phyloP scores from a whole-genome alignment of 2,113 vertebrate species.

The Proteles cristata region DNA sequence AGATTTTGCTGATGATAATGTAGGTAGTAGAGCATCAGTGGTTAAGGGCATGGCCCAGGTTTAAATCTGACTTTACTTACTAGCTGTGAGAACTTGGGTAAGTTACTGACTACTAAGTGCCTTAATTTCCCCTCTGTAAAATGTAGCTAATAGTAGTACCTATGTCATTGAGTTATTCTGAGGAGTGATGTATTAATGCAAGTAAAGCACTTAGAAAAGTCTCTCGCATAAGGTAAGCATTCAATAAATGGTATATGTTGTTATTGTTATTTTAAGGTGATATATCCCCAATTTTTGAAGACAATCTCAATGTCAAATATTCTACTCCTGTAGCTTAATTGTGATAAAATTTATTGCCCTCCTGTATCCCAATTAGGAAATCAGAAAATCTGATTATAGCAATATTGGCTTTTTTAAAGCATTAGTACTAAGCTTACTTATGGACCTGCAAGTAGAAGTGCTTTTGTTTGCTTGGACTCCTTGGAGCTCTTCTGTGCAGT shows the following conservation, averaged over 20 bases:
- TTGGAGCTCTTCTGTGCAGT: not conserved
- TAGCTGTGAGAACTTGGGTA: not conserved
- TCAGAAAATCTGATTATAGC: not conserved
- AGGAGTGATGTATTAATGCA: not conserved
- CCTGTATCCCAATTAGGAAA: not conserved
- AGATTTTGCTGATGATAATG: not conserved
- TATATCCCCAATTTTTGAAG: not conserved
- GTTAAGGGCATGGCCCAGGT: not conserved
- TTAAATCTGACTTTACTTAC: not conserved
- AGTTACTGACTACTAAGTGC: not conserved
- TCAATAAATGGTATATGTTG: not conserved
- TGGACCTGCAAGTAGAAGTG: not conserved
- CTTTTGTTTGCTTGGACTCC: not conserved
- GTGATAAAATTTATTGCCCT: not conserved
- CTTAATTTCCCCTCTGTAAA: not conserved
- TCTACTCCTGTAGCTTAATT: slow-evolving; percentile 6
- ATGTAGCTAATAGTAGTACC: not conserved
- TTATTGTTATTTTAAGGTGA: not conserved
- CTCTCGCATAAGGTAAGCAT: not conserved
- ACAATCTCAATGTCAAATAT: not conserved
- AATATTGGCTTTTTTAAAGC: not conserved
- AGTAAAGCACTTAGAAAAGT: not conserved
- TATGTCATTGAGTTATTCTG: not conserved
- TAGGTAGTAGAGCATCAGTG: not conserved
- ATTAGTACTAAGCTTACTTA: not conserved